A percentile compares a stretch with the other conserved stretches of the same genome.
Conservation (phyloP, 2,888 invertebrate species). For the Sesia bembeciformis region DNA sequence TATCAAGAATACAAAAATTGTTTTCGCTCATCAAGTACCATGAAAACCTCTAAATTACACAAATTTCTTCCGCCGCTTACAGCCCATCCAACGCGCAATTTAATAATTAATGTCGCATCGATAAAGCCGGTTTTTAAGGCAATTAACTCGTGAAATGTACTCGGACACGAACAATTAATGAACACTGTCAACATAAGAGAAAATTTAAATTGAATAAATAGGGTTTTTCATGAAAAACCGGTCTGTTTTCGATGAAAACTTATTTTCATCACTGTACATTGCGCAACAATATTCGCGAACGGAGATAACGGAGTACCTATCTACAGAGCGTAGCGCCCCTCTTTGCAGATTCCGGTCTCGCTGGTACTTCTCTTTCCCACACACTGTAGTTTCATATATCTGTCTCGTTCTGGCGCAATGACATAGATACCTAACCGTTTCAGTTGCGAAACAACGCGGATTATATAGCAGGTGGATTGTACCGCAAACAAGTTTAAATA, state of each 20-base stretch:
- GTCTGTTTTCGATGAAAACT: slow-evolving; percentile 24
- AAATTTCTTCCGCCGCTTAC: slow-evolving; percentile 50
- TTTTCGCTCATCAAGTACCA: slow-evolving; percentile 15
- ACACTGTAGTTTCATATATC: slow-evolving; percentile 10
- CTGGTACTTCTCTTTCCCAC: slow-evolving; percentile 27
- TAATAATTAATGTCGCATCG: slow-evolving; percentile 42
- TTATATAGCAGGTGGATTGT: slow-evolving; percentile 73
- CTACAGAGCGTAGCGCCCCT: slow-evolving; percentile 45
- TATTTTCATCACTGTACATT: slow-evolving; percentile 62
- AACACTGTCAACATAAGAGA: slow-evolving; percentile 11
- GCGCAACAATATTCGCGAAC: slow-evolving; percentile 70
- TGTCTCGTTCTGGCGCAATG: slow-evolving; percentile 44
- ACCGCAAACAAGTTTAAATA: slow-evolving; percentile 68
- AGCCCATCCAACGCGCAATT: slow-evolving; percentile 39
- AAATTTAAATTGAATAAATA: too few relatives aligned
- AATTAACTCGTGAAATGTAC: slow-evolving; percentile 18
- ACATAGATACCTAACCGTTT: slow-evolving; percentile 59
- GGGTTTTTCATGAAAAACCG: not conserved
- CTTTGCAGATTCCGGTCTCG: slow-evolving; percentile 62
- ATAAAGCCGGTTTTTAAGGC: slow-evolving; percentile 30
- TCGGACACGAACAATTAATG: slow-evolving; percentile 14
- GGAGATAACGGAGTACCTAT: slow-evolving; percentile 57
- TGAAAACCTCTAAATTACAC: slow-evolving; percentile 16
- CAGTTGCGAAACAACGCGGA: slow-evolving; percentile 72
- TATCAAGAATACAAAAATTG: slow-evolving; percentile 7